Percentiles rank a stretch among this genome's conserved stretches.
phyloP scores from a whole-genome alignment of 1,140 invertebrate species.

The Drosophila repleta region DNA sequence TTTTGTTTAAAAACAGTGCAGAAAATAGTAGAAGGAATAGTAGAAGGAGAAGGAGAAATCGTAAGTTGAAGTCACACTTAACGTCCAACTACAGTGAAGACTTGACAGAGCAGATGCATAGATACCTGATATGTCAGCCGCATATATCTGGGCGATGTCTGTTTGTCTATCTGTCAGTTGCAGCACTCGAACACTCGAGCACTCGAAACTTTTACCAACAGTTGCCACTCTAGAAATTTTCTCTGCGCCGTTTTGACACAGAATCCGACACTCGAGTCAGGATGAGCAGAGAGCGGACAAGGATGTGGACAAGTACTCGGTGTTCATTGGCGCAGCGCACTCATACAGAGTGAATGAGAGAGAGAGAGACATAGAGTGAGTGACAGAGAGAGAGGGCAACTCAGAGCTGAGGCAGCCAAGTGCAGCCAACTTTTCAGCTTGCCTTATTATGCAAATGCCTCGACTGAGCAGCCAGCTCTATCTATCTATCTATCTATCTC shows the following conservation, averaged over 20 bases:
- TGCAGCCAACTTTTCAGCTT: conserved; percentile 61
- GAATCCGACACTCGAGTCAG: conserved; percentile 52
- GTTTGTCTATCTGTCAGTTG: conserved; percentile 52
- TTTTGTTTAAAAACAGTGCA: neutral
- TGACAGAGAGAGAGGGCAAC: conserved; percentile 7
- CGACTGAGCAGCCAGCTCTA: conserved; percentile 26
- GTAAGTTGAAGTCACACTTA: neutral
- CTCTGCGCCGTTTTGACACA: conserved; percentile 77
- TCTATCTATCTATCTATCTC: neutral
- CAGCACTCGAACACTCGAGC: conserved; percentile 11
- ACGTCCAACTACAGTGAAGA: neutral
- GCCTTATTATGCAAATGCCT: conserved; percentile 76
- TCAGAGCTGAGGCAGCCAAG: conserved; percentile 31
- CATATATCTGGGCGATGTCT: conserved; percentile 55
- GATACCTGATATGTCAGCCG: conserved; percentile 44
- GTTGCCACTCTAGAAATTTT: conserved; percentile 61
- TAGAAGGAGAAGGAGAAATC: neutral
- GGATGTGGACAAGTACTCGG: conserved; percentile 30
- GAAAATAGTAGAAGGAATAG: too few relatives aligned
- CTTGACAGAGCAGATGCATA: conserved; percentile 7
- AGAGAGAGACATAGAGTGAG: conserved; percentile 14
- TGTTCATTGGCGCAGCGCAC: conserved; percentile 36
- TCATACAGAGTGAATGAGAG: conserved; percentile 18
- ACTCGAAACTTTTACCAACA: conserved; percentile 46
- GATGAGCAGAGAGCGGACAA: neutral